Evolutionary conservation across 2,888 invertebrate species (phyloP), one percentile per base, ranked within the genome.

Genomic region (Deilephila porcellus): DNA sequence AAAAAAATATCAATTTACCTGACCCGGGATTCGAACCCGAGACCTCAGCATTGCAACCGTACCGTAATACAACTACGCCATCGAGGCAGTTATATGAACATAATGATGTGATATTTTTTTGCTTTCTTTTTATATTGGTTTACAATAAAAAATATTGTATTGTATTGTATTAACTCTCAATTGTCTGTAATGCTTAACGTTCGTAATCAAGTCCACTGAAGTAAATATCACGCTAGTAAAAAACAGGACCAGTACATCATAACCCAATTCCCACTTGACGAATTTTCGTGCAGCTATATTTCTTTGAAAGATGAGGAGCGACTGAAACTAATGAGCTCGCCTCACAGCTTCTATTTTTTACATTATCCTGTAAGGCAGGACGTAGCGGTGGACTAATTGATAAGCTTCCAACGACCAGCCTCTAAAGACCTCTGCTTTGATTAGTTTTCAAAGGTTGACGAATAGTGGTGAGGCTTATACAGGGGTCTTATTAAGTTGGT

Each of bases 281-380:
- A 56, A 17, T 56, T n/a, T 11, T 11, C 20, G 37, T 1, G n/a
- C 45, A 64, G 37, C 45, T 64, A 25, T 17, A 29, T 56, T n/a
- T 56, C 5, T 56, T 17, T 64, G 64, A 45, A 25, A 64, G 37
- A 64, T 45, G 64, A 64, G 20, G 32, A 32, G 19, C 62, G 62
- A 17, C 62, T 63, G 19, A 34, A 34, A 64, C 20, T 64, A 64
- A 64, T 64, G 64, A 64, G 45, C 20, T 64, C 37, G 29, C 3
- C 29, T 17, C 45, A 45, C 20, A 34, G 63, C 34, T 20, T 20
- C 45, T 64, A 63, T 45, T 64, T 64, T 37, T 37, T 56, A 56
- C n/a, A 17, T 60, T 60, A 32, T 29, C 60, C 29, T 29, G 29
- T 29, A 14, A 60, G 29, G 17, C 29, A 17, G 14, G 14, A 3